Base-by-base conservation (phyloP, 2,888 invertebrate species). In the Hydraecia micacea region DNA sequence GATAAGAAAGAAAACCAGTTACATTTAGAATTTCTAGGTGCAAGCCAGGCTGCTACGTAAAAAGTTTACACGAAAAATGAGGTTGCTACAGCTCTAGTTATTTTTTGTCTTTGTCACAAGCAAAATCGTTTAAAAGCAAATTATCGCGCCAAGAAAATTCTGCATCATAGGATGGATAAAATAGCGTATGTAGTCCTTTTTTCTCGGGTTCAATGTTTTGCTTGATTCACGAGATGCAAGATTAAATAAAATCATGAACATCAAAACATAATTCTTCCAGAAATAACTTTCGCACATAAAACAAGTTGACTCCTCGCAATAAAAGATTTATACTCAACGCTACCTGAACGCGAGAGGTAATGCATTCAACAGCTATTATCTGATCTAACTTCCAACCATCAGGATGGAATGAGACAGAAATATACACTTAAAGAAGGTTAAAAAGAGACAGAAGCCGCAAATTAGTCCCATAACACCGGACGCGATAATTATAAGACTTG, bases 401-500 rank as follows among this genome's bases (percentile, higher is more conserved):
- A 75, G 18, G 60, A 75, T 76, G 9, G 62, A 82, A 36, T 60
- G 65, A 81, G 70, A 79, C 49, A 73, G 46, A 81, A 32, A 76
- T 71, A 75, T 21, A 46, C 13, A 63, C 1, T 58, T 18, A 7
- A 28, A 11, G 9, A 52, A 67, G 28, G 79, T n/a, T 36, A 72
- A 75, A 83, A 62, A 68, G 77, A 72, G 83, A 79, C 6, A 28
- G 46, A 67, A 77, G 39, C 28, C n/a, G 69, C 68, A 75, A 78
- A 82, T 84, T 85, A 83, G 73, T 55, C 69, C 72, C 75, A 63
- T 79, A 86, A 73, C 81, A 85, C 81, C 90, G 90, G 87, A 88
- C 82, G 87, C 62, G 58, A 80, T 89, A 88, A 89, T 89, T 88
- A 80, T 68, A 79, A 79, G 79, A 75, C 82, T 80, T 76, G 84